A percentile compares a stretch with the other conserved stretches of the same genome.
phyloP scores from a whole-genome alignment of 2,797 vertebrate species.

The Aldrovandia affinis region DNA sequence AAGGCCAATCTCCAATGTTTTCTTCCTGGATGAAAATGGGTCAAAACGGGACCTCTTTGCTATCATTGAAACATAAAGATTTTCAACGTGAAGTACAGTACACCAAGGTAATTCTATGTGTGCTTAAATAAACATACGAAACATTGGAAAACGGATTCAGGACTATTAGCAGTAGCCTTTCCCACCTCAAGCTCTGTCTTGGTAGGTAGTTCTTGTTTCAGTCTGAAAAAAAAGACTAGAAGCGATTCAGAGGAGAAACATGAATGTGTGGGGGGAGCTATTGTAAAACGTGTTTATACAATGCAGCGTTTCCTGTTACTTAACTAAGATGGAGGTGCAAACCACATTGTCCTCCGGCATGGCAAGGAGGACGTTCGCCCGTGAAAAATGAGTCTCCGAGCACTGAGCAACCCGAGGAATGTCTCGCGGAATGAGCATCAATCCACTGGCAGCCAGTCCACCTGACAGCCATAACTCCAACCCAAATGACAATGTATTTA shows the following conservation, averaged over 20 bases:
- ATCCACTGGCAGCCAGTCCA: slow-evolving; percentile 33
- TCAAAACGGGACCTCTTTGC: not conserved
- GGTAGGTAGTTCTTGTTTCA: not conserved
- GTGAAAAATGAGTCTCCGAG: slow-evolving; percentile 31
- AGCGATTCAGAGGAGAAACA: not conserved
- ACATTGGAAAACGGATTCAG: not conserved
- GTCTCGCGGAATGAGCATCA: slow-evolving; percentile 45
- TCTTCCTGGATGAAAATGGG: not conserved
- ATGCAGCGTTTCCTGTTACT: slow-evolving; percentile 37
- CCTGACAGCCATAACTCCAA: slow-evolving; percentile 37
- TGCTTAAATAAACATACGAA: not conserved
- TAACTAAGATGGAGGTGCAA: slow-evolving; percentile 20
- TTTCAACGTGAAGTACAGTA: not conserved
- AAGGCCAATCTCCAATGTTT: not conserved
- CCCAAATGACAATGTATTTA: slow-evolving; percentile 49
- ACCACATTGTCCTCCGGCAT: not conserved
- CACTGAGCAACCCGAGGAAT: slow-evolving; percentile 26
- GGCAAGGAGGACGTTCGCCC: slow-evolving; percentile 1
- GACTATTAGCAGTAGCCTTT: not conserved
- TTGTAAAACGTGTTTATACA: not conserved
- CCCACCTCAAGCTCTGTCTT: not conserved
- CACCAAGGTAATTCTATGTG: not conserved
- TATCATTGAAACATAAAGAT: slow-evolving; percentile 8
- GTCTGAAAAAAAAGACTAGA: not conserved
- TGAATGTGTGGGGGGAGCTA: slow-evolving; percentile 18